A percentile compares a stretch with the other conserved stretches of the same genome.
Evolutionary conservation across 2,113 vertebrate genomes (phyloP).

Genomic region (Rhabdornis inornatus): DNA sequence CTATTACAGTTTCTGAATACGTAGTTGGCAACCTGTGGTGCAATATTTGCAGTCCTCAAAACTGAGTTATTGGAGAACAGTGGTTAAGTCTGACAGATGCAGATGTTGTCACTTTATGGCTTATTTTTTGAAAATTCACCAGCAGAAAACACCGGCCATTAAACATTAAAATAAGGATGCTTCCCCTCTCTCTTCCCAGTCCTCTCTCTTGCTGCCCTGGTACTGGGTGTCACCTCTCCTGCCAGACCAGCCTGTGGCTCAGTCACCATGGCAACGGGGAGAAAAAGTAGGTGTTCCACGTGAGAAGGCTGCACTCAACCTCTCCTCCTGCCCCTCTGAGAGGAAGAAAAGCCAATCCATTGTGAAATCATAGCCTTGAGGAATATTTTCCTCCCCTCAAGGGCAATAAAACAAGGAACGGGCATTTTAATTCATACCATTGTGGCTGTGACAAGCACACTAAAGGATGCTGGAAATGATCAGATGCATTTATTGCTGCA

Average conservation of each 20-base stretch:
- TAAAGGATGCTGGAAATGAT: not conserved
- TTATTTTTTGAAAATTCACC: slow-evolving; percentile 29
- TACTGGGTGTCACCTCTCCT: not conserved
- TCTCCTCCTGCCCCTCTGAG: not conserved
- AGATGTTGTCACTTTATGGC: not conserved
- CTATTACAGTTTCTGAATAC: not conserved
- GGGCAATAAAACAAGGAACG: not conserved
- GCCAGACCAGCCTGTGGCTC: not conserved
- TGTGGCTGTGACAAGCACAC: not conserved
- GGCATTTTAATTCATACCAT: not conserved
- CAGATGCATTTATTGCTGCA: not conserved
- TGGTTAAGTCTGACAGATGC: not conserved
- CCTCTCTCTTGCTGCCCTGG: not conserved
- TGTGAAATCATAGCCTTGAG: not conserved
- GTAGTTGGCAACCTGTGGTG: not conserved
- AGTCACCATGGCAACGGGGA: slow-evolving; percentile 4
- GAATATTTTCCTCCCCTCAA: not conserved
- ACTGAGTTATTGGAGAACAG: not conserved
- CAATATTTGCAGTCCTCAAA: not conserved
- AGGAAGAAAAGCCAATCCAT: not conserved
- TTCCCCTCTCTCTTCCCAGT: not conserved
- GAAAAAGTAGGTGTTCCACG: slow-evolving; percentile 21
- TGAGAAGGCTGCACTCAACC: not conserved
- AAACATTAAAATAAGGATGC: not conserved
- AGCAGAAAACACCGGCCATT: not conserved